Evolutionary conservation across 2,113 vertebrate genomes (phyloP).

Genomic region (Pelmatolapia mariae): DNA sequence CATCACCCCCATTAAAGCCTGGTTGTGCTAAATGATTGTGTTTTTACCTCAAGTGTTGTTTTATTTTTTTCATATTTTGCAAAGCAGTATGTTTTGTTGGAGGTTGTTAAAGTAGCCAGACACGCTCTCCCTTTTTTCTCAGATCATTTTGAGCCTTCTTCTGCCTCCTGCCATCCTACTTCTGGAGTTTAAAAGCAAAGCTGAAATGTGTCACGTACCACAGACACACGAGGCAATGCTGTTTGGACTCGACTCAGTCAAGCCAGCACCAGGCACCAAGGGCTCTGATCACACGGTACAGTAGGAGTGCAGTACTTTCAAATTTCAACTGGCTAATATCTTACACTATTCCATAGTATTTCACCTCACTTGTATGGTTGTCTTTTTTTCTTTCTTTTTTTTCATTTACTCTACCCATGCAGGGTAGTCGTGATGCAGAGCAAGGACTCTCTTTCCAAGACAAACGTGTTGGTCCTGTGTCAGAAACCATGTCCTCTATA

Average conservation of each 20-base stretch:
- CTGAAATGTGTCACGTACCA: constrained; percentile 97
- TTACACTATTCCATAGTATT: not conserved
- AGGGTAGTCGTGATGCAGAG: constrained; percentile 74
- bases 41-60: not conserved
- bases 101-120: not conserved
- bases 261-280: constrained; percentile 42
- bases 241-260: constrained; percentile 76
- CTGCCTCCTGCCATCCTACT: constrained; percentile 86
- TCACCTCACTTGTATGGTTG: not conserved
- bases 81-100: not conserved
- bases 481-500: constrained; percentile 5
- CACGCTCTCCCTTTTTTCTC: not conserved
- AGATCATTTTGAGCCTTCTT: constrained; percentile 91
- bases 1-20: not conserved
- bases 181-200: constrained; percentile 95
- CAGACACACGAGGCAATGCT: constrained; percentile 84
- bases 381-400: not conserved
- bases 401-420: not conserved
- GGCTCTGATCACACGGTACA: constrained; percentile 37
- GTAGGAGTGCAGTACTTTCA: not conserved
- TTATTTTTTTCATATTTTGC: not conserved
- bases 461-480: not conserved
- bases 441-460: constrained; percentile 39
- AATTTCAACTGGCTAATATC: not conserved
- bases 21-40: not conserved